These are phyloP conservation scores for Aporophyla lueneburgensis DNA, from an alignment of 2,888 invertebrate species.

Conservation along the genomic window DNA sequence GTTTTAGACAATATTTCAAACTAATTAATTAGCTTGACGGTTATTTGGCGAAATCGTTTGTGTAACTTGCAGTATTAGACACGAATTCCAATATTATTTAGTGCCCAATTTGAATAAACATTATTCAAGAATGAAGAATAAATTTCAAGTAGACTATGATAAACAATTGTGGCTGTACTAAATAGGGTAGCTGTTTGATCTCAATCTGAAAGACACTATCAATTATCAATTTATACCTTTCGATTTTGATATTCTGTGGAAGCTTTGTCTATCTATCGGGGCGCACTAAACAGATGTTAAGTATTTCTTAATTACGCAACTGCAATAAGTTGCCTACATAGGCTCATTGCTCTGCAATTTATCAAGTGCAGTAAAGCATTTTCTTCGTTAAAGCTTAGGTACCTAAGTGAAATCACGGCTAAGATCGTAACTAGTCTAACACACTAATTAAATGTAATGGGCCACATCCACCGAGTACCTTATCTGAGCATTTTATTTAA, in stretches of 20 bases:
- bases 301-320: background rate
- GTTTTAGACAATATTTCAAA: conserved; percentile 68
- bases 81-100: conserved; percentile 50
- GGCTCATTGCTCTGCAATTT: background rate
- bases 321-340: too few species aligned
- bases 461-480: background rate
- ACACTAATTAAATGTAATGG: background rate
- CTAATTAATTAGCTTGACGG: conserved; percentile 64
- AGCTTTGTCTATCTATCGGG: background rate
- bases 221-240: conserved; percentile 22
- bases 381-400: conserved; percentile 4
- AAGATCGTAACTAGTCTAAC: background rate
- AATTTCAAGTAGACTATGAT: conserved; percentile 44
- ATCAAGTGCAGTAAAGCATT: background rate
- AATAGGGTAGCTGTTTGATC: conserved; percentile 38
- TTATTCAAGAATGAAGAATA: conserved; percentile 49
- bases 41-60: conserved; percentile 54
- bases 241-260: conserved; percentile 5
- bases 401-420: background rate
- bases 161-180: conserved; percentile 38
- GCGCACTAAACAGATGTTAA: background rate
- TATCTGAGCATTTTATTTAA: conserved; percentile 2
- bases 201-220: conserved; percentile 46
- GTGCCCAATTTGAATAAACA: conserved; percentile 26
- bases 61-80: conserved; percentile 43